Conservation (phyloP, 2,113 vertebrate genomes). For the Poecilia latipinna region DNA sequence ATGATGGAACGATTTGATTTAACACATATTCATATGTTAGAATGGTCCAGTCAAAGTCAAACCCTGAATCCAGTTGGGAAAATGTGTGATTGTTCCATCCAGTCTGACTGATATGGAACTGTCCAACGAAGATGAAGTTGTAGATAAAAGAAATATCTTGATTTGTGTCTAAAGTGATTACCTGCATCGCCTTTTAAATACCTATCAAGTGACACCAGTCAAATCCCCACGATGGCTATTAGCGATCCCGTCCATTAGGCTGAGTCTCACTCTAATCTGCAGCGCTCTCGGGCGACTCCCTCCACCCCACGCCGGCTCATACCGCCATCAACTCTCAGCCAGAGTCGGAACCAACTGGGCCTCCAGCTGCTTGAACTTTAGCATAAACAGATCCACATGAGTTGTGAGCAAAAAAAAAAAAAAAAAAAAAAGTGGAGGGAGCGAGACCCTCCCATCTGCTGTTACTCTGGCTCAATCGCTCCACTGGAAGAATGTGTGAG, state of each 20-base stretch:
- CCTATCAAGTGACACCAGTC: slow-evolving; percentile 34
- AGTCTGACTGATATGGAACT: neutral
- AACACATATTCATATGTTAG: neutral
- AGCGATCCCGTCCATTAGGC: slow-evolving; percentile 49
- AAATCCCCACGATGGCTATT: slow-evolving; percentile 43
- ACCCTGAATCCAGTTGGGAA: neutral
- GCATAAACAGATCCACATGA: slow-evolving; percentile 66
- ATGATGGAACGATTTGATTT: neutral
- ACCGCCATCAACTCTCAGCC: slow-evolving; percentile 40
- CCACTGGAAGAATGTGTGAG: slow-evolving; percentile 67
- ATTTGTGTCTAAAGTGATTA: neutral
- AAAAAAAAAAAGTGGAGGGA: neutral
- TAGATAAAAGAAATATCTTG: neutral
- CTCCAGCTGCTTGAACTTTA: slow-evolving; percentile 62
- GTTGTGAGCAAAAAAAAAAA: slow-evolving; percentile 8
- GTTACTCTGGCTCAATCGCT: slow-evolving; percentile 28
- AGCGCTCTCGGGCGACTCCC: slow-evolving; percentile 47
- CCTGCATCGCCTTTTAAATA: slow-evolving; percentile 28
- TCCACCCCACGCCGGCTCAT: slow-evolving; percentile 65
- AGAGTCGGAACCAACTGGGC: slow-evolving; percentile 60
- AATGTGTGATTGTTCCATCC: no score
- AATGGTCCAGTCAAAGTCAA: neutral
- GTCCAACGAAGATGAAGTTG: neutral
- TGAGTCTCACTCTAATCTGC: slow-evolving; percentile 59
- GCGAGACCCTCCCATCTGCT: slow-evolving; percentile 40